Evolutionary conservation across 30 jellyfish, hydroid and myxozoan genomes (phyloP), one percentile per base, ranked within the genome.

Genomic region (Turritopsis dohrnii): DNA sequence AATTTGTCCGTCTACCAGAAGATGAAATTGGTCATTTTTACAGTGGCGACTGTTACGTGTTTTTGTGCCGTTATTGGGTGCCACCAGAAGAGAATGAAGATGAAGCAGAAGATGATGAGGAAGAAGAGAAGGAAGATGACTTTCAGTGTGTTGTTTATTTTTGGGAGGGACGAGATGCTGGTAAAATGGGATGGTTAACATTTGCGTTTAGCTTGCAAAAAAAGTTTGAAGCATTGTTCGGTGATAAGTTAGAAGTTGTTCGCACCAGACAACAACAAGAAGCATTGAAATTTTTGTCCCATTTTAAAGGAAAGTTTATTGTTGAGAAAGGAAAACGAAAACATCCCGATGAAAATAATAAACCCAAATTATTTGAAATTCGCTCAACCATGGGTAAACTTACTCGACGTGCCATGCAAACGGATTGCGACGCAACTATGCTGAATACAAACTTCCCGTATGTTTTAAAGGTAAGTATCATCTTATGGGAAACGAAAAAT

Each of bases 111-210:
- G 89, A 71, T 25, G 97, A 77, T 5, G 96, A 81, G 28, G 92
- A 83, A 28, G 96, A 88, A n/a, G 83, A 72, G 71, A 92, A 93
- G 52, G 98, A 92, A 81, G 96, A 95, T 74, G 98, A 95, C 69
- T 88, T 83, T 52, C 97, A 90, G 73, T 95, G 96, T 84, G 97
- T 89, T 52, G 99, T 95, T 21, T 95, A 90, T 69, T 95, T 95
- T 85, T 95, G 99, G 99, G 99, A 95, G 95, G 99, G 89, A 0
- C 89, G 97, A 17, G 97, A 95, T 76, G 96, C 97, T 69, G 97
- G 97, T 17, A 95, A 76, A 79, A 95, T 90, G 99, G 99, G 99
- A 13, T 95, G 99, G 99, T 83, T 95, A 23, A 90, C 97, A 1
- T 95, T 95, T 72, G 89, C 97, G 21, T 80, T 74, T 79, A 94